Base-by-base conservation (phyloP, 2,113 vertebrate species). In the Ciconia boyciana region DNA sequence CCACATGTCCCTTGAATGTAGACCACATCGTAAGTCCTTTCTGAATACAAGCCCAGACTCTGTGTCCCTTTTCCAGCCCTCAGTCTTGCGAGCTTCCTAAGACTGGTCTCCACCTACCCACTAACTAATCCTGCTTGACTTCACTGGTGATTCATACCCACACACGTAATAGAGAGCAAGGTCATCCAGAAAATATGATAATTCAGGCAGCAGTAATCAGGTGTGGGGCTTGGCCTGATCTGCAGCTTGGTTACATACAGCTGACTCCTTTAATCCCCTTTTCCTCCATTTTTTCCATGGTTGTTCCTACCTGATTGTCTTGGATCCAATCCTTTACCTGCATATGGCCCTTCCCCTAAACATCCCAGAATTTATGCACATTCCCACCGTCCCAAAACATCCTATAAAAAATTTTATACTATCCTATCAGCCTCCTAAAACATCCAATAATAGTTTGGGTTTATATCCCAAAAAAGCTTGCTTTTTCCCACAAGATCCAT, bases 1-100 rank as follows among this genome's bases (percentile, higher is more conserved):
- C 16, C 36, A 13, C 3, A 44, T 29, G 16, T 39, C 16, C 6
- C 7, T 54, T 58, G 43, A 52, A 77, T 11, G 11, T 1, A 77
- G 11, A 57, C 6, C 17, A 15, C 26, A 26, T 10, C 0, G 0
- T 5, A 66, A 44, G 6, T 44, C 8, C 3, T 80, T 79, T 65
- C 62, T 66, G 44, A 66, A 71, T 61, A 17, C 12, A 22, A 41
- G 17, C 8, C 6, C 7, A 61, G 28, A 61, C 6, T 54, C 11
- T 22, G 5, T 16, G 13, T 7, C 32, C 6, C 12, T 80, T 80
- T 80, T 39, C 15, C 11, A 61, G 11, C 9, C 19, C 24, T 75
- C 44, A 43, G 8, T 64, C 13, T 48, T 80, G 12, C 3, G 3
- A 68, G 16, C 44, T 93, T 87, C 31, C 34, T 12, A 34, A 82